Evolutionary conservation across 2,113 vertebrate genomes (phyloP).

Genomic region (Phyllopteryx taeniolatus): DNA sequence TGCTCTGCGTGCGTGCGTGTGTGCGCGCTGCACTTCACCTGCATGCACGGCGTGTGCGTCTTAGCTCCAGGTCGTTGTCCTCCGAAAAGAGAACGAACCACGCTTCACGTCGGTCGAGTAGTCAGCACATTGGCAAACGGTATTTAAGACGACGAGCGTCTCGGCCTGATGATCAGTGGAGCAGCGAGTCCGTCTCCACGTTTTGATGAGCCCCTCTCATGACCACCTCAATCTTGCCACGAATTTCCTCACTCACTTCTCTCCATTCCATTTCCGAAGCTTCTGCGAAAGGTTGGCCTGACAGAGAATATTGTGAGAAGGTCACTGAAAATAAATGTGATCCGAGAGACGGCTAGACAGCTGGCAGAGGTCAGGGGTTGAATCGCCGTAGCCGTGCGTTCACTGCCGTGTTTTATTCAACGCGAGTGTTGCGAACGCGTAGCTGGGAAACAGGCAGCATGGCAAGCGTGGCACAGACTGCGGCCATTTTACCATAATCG

Average conservation of each 20-base stretch:
- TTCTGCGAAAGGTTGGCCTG: slow-evolving; percentile 4
- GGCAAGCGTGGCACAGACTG: too few species aligned
- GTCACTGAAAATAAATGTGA: slow-evolving; percentile 6
- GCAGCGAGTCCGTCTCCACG: not conserved
- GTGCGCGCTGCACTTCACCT: slow-evolving; percentile 5
- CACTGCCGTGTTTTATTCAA: slow-evolving; percentile 53
- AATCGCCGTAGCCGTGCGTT: too few species aligned
- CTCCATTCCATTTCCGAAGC: slow-evolving; percentile 15
- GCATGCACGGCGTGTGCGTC: slow-evolving; percentile 25
- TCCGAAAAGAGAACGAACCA: slow-evolving; percentile 12
- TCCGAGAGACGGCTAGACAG: slow-evolving; percentile 17
- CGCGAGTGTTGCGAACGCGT: slow-evolving; percentile 23
- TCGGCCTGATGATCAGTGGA: slow-evolving; percentile 3
- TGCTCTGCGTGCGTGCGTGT: not conserved
- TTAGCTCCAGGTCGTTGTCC: slow-evolving; percentile 5
- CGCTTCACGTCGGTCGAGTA: slow-evolving; percentile 10
- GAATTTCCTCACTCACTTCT: slow-evolving; percentile 19
- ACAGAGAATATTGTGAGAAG: slow-evolving; percentile 3
- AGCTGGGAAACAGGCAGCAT: too few species aligned
- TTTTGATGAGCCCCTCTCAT: slow-evolving; percentile 18
- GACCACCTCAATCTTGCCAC: slow-evolving; percentile 29
- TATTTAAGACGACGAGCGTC: not conserved
- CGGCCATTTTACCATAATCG: too few species aligned
- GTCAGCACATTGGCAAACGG: not conserved
- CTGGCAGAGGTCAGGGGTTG: slow-evolving; percentile 11